Base-by-base conservation (phyloP, 2,113 vertebrate species). In the Thamnaconus septentrionalis region DNA sequence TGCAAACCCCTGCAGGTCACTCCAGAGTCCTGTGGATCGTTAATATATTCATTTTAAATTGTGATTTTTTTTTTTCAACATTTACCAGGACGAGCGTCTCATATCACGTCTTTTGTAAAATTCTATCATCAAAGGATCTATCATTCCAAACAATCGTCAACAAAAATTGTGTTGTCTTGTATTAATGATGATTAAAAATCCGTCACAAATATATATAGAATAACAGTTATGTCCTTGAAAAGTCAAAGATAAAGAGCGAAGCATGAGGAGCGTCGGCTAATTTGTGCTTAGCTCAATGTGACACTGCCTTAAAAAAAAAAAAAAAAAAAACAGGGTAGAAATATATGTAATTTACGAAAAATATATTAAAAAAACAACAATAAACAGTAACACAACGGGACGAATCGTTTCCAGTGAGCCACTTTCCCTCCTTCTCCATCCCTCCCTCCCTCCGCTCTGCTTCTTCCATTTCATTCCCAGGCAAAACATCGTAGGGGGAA, bases 381-480 rank as follows among this genome's bases (percentile, higher is more conserved):
- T 0, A 31, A 31, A 31, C 18, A 31, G 18, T 31, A 31, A 31
- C 18, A 31, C 18, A 31, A 31, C 18, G 18, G 18, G 18, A 31
- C 18, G 18, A 57, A 67, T 65, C n/a, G 40, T 59, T 76, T 64
- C 49, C 53, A 56, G 4, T 39, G 41, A 41, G 7, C 56, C 56
- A 8, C 56, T 68, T 31, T 61, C 7, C 46, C 52, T 71, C 61
- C 18, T 31, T 31, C 18, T 47, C 56, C 51, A 62, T 76, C 55
- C 1, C 47, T 72, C 43, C 59, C 67, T 66, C 67, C 46, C 66
- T 69, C 53, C 43, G 60, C 65, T 73, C 73, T 18, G 11, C 9
- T 56, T 8, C 12, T 8, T 54, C 31, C 53, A 31, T 41, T 54
- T 31, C 5, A 63, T 78, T 74, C 66, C 53, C 64, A 57, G 56